A percentile compares a stretch with the other conserved stretches of the same genome.
Conservation (phyloP, 2,888 invertebrate genomes). For the Trissolcus brochymenae region DNA sequence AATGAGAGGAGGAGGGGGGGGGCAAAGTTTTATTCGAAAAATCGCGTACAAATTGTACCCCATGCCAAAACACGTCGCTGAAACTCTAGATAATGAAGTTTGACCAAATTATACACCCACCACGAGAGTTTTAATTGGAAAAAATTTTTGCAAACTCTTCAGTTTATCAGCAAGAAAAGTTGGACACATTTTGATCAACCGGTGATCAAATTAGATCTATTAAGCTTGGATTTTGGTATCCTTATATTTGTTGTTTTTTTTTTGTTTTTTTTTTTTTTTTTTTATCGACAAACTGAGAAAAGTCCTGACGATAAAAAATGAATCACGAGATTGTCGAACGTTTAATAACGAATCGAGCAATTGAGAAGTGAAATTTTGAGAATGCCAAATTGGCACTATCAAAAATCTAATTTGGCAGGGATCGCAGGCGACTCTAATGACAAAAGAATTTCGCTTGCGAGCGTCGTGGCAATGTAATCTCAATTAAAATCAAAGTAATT, state of each 20-base stretch:
- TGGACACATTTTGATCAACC: not conserved
- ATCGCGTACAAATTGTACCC: conserved; percentile 12
- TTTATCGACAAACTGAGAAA: too few species aligned
- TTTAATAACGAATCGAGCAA: too few species aligned
- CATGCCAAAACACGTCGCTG: conserved; percentile 8
- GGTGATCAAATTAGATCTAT: too few species aligned
- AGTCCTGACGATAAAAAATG: too few species aligned
- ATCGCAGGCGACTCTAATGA: conserved; percentile 30
- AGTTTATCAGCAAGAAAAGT: not conserved
- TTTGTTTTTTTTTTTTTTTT: too few species aligned
- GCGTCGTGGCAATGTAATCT: conserved; percentile 35
- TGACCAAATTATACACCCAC: conserved; percentile 3
- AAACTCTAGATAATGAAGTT: conserved; percentile 21
- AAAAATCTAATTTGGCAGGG: conserved; percentile 45
- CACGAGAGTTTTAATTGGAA: conserved; percentile 13
- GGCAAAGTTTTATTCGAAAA: not conserved
- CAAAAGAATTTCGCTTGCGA: conserved; percentile 43
- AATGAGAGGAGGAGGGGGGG: too few species aligned
- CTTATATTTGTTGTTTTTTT: too few species aligned
- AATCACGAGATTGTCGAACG: too few species aligned
- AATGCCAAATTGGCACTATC: conserved; percentile 27
- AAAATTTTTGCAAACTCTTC: not conserved
- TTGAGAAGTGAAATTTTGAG: too few species aligned
- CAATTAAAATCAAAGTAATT: conserved; percentile 51
- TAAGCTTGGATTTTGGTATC: too few species aligned